Evolutionary conservation across 2,797 vertebrate species (phyloP), one percentile per base, ranked within the genome.

Genomic region (Melanotaenia boesemani): DNA sequence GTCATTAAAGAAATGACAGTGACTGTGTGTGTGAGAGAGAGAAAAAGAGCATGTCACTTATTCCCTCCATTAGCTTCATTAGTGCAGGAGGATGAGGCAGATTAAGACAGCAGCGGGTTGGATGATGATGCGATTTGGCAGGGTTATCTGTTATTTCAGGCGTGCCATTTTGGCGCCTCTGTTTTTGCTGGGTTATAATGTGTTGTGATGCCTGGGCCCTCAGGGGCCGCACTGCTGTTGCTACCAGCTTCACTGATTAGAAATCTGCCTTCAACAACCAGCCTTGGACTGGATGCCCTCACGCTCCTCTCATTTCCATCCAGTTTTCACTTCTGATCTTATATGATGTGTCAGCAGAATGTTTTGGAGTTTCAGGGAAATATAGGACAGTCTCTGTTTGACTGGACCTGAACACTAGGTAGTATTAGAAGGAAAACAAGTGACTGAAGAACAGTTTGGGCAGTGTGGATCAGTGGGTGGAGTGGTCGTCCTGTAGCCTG

Each of bases 141-240:
- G 92, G 88, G 86, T 89, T 92, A 92, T 93, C 86, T 88, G 88
- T 93, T 91, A 88, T 93, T 93, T 89, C 81, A 89, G 89, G 83
- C 87, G 73, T 68, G 85, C 72, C 87, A 81, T 89, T 89, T 89
- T 89, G 77, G 79, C 68, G 76, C 85, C 79, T 85, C 70, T 84
- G 82, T 89, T 89, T 86, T 82, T 77, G 80, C 76, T 74, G 65
- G 72, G 73, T 77, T 82, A 79, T 92, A 92, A 91, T 90, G 80
- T 63, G 81, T 91, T 90, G 90, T 89, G 88, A 93, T 87, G 87
- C 88, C 80, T 24, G 2, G 81, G 83, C 78, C 87, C 86, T 78
- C 37, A 6, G 83, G 87, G 89, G 80, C 77, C 71, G 1, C 74
- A 5, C 82, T 87, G 88, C 88, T 86, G 88, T 79, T 88, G 87